phyloP scores from a whole-genome alignment of 2,797 vertebrate genomes.

The Pseudomugil gertrudae region DNA sequence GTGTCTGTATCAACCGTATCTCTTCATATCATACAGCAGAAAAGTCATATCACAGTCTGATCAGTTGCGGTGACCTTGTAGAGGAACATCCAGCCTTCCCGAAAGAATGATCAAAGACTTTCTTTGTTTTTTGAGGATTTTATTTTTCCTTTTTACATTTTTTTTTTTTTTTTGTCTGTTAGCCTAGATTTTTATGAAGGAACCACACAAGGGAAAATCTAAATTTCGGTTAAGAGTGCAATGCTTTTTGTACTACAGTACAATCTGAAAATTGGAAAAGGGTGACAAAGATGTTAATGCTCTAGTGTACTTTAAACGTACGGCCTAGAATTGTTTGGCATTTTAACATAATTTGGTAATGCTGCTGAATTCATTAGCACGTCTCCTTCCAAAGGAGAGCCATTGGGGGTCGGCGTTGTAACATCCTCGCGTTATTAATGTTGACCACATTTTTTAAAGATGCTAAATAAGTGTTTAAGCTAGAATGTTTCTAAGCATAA shows the following conservation, averaged over 20 bases:
- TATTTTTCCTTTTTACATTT: conserved; percentile 17
- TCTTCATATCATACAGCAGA: conserved; percentile 69
- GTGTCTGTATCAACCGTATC: conserved; percentile 54
- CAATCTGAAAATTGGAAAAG: conserved; percentile 75
- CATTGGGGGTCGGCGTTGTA: conserved; percentile 55
- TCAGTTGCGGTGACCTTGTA: conserved; percentile 75
- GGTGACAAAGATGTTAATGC: conserved; percentile 74
- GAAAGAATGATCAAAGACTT: conserved; percentile 79
- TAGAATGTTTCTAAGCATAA: conserved; percentile 84
- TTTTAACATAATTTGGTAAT: conserved; percentile 75
- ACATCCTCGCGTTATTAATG: conserved; percentile 62
- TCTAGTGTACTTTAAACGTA: conserved; percentile 73
- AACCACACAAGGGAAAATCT: conserved; percentile 79
- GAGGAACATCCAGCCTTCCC: conserved; percentile 76
- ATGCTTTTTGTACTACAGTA: conserved; percentile 80
- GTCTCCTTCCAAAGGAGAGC: conserved; percentile 74
- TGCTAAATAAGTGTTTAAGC: conserved; percentile 81
- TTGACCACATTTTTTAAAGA: conserved; percentile 69
- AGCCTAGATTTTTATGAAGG: conserved; percentile 80
- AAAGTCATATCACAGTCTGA: conserved; percentile 69
- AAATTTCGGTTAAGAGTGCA: conserved; percentile 75
- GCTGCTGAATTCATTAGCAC: conserved; percentile 71
- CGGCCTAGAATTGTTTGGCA: conserved; percentile 71
- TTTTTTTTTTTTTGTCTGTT: conserved; percentile 65
- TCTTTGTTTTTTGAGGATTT: conserved; percentile 10